Evolutionary conservation across 30 jellyfish, hydroid and myxozoan species (phyloP).

Genomic region (Hydractinia echinata): DNA sequence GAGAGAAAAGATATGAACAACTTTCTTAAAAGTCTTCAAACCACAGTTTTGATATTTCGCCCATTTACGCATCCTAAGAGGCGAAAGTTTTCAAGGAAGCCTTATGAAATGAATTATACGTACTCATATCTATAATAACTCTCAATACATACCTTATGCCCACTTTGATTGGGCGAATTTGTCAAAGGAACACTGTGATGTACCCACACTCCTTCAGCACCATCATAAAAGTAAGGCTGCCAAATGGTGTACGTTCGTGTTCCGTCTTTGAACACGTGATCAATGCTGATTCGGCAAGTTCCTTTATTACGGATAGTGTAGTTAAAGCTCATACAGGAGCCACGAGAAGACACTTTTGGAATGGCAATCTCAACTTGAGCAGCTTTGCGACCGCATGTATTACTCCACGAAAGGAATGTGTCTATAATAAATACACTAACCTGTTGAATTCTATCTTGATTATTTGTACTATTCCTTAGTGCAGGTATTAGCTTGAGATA

Average conservation of each 20-base stretch:
- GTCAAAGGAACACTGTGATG: background rate
- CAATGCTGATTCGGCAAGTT: background rate
- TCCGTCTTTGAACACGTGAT: background rate
- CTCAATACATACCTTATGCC: background rate
- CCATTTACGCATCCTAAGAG: no score
- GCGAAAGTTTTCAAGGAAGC: no score
- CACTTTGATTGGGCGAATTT: background rate
- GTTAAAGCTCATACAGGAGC: background rate
- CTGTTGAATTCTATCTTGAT: background rate
- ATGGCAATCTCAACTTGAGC: background rate
- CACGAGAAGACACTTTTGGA: background rate
- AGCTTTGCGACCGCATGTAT: background rate
- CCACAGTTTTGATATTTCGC: no score
- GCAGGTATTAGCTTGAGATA: background rate
- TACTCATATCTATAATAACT: no score
- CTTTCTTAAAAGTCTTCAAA: no score
- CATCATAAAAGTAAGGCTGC: background rate
- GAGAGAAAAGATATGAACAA: no score
- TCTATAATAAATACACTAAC: background rate
- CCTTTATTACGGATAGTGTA: background rate
- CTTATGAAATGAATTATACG: no score
- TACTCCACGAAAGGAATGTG: background rate
- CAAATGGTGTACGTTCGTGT: background rate
- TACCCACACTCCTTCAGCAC: background rate
- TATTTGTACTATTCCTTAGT: background rate